Evolutionary conservation across 2,797 vertebrate species (phyloP), one percentile per base, ranked within the genome.

Genomic region (Epinephelus malabaricus): DNA sequence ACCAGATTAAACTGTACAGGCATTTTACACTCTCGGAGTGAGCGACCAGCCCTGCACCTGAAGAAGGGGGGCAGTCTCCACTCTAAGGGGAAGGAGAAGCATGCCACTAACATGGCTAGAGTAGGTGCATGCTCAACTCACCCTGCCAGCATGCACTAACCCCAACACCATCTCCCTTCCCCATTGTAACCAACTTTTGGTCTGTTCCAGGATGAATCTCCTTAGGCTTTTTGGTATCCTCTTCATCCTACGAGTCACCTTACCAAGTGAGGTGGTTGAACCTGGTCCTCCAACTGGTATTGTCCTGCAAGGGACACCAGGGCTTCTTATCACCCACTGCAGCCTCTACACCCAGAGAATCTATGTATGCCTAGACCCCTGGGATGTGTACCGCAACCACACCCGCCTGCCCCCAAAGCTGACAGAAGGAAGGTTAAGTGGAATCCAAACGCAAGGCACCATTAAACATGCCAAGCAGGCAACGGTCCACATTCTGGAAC

Each of bases 21-120:
- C 15, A 3, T 0, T 56, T 30, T 2, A 0, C 54, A 56, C 4
- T 30, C 25, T 2, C 1, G 3, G 23, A 17, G 13, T 7, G 6
- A 27, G 23, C 0, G 3, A 1, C 23, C 3, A 6, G 5, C 17
- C 6, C 17, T 4, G 6, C 15, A 17, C 15, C 17, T 17, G 1
- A 47, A 2, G 27, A 6, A 1, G 25, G 25, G 25, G 25, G 2
- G 25, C 25, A 25, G 25, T 25, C 23, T 25, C 2, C n/a, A 45
- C 51, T 23, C n/a, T 2, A 8, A 23, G 12, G 10, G 51, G 51
- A 23, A 53, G 51, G 11, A 6, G 5, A 27, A 13, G 2, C 13
- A 15, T 6, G 5, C 25, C 23, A 18, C 3, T 15, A 30, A 10
- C 6, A 27, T 11, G 21, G 0, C 14, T 25, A 10, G 2, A 8